phyloP scores from a whole-genome alignment of 2,113 vertebrate species.

The Cephalopterus ornatus region DNA sequence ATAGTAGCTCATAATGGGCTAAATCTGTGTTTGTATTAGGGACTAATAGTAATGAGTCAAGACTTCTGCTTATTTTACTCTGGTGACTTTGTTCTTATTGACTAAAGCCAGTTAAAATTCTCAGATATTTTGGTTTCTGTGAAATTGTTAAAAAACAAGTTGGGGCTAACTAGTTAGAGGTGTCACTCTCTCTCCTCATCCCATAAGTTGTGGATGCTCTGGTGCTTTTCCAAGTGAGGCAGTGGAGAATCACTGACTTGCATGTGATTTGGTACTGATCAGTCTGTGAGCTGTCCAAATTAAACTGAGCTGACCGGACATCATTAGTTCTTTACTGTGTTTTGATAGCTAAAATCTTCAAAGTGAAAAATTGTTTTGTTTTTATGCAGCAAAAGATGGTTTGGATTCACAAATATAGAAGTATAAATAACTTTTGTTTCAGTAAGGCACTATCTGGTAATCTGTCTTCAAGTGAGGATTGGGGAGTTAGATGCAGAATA shows the following conservation, averaged over 20 bases:
- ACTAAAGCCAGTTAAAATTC: background rate
- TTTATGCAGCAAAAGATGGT: background rate
- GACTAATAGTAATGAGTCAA: background rate
- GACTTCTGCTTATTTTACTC: background rate
- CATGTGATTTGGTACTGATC: accelerated
- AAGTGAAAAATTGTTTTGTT: background rate
- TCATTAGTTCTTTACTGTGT: background rate
- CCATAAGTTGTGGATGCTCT: background rate
- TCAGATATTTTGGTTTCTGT: background rate
- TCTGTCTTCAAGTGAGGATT: background rate
- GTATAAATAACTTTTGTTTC: background rate
- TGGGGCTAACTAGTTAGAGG: background rate
- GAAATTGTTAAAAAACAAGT: background rate
- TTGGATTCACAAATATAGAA: background rate
- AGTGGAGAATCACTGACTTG: background rate
- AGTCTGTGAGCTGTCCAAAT: background rate
- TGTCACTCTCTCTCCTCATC: background rate
- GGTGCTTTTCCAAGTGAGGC: background rate
- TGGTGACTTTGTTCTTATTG: background rate
- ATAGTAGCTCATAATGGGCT: background rate
- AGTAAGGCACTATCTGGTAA: background rate
- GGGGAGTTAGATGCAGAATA: background rate
- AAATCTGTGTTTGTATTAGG: background rate
- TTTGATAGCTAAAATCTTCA: background rate
- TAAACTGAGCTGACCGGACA: background rate